These are phyloP conservation scores for Chironomus tepperi DNA, from an alignment of 1,140 invertebrate genomes.

Conservation along the genomic window DNA sequence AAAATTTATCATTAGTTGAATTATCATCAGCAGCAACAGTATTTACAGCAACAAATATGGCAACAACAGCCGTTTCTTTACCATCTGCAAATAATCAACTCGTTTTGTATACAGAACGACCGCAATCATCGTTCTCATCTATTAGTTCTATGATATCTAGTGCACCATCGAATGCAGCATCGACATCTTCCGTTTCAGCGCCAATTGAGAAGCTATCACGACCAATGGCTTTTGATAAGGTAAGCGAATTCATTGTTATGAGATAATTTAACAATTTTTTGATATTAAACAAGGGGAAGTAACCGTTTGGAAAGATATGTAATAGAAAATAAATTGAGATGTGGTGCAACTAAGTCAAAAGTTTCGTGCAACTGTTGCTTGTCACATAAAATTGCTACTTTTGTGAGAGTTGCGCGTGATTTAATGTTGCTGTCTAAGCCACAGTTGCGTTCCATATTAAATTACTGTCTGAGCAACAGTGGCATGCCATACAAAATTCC, in stretches of 20 bases:
- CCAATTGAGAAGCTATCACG: conserved; percentile 37
- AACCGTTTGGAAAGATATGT: too few species aligned
- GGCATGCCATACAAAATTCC: too few species aligned
- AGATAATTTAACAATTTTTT: not conserved
- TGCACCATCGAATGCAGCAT: conserved; percentile 21
- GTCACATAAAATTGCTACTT: too few species aligned
- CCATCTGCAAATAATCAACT: conserved; percentile 8
- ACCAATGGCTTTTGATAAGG: conserved; percentile 40
- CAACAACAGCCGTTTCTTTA: conserved; percentile 1
- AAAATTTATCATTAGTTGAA: not conserved
- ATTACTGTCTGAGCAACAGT: too few species aligned
- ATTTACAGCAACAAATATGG: not conserved
- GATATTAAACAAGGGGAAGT: not conserved
- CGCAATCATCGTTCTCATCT: not conserved
- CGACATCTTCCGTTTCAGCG: conserved; percentile 26
- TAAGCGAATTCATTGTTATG: conserved; percentile 25
- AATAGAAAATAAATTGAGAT: too few species aligned
- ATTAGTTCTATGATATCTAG: not conserved
- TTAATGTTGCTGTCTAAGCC: too few species aligned
- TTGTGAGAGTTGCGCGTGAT: too few species aligned
- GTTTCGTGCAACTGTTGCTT: too few species aligned
- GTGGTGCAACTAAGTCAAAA: too few species aligned
- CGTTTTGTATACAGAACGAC: not conserved
- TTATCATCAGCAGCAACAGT: not conserved
- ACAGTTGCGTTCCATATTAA: too few species aligned